Conservation (phyloP, 2,797 vertebrate genomes). For the Lacerta agilis region DNA sequence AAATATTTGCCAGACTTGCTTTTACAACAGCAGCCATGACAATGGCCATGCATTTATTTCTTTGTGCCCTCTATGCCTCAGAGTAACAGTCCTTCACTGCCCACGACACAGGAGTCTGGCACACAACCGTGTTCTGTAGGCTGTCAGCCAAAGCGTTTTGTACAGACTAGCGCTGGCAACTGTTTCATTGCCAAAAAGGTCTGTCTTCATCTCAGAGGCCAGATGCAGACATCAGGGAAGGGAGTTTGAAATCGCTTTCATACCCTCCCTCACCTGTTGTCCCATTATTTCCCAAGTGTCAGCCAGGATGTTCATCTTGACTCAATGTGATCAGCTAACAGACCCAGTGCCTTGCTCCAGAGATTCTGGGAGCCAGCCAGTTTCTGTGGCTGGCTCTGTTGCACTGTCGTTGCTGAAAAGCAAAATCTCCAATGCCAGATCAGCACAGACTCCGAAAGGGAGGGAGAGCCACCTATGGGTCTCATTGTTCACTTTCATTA, state of each 20-base stretch:
- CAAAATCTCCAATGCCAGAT: background rate
- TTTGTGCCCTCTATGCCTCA: constrained; percentile 44
- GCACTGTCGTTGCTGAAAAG: background rate
- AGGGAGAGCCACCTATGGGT: background rate
- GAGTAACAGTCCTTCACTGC: constrained; percentile 40
- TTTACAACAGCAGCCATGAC: constrained; percentile 49
- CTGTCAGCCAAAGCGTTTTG: constrained; percentile 62
- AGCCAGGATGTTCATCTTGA: background rate
- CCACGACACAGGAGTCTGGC: constrained; percentile 59
- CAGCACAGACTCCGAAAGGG: background rate
- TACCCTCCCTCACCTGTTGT: constrained; percentile 32
- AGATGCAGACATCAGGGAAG: constrained; percentile 43
- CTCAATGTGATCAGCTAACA: background rate
- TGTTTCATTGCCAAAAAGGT: constrained; percentile 57
- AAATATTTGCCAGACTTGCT: constrained; percentile 69
- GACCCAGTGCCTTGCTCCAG: background rate
- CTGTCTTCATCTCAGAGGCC: constrained; percentile 50
- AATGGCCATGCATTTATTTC: constrained; percentile 49
- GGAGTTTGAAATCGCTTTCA: constrained; percentile 31
- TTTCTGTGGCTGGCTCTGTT: background rate
- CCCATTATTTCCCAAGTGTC: constrained; percentile 3
- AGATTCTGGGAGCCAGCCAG: background rate
- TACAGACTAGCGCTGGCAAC: constrained; percentile 46
- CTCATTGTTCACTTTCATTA: background rate
- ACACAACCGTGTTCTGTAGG: constrained; percentile 13